These are phyloP conservation scores for Ptychochromis oligacanthus DNA, from an alignment of 2,113 vertebrate genomes.

Conservation along the genomic window DNA sequence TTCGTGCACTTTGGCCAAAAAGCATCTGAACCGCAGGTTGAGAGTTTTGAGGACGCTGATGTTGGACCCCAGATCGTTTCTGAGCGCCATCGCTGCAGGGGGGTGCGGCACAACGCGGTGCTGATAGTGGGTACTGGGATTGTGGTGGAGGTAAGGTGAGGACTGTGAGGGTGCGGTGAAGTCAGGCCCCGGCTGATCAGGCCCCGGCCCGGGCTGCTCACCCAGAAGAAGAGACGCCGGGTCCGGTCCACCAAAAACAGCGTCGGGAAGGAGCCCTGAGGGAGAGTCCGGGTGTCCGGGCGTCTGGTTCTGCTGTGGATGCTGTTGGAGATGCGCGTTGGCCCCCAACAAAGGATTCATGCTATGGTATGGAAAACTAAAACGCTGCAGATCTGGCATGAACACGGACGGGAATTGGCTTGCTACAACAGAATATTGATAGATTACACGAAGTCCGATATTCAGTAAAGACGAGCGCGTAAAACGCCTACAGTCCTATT, in stretches of 20 bases:
- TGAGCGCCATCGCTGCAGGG: conserved; percentile 91
- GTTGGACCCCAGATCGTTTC: conserved; percentile 97
- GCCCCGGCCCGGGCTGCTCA: conserved; percentile 63
- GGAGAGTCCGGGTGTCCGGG: conserved; percentile 80
- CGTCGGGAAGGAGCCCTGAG: conserved; percentile 75
- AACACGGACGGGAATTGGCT: conserved; percentile 71
- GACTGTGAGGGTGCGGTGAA: conserved; percentile 60
- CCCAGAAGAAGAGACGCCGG: conserved; percentile 67
- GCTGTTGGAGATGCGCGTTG: conserved; percentile 83
- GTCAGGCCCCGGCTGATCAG: conserved; percentile 64
- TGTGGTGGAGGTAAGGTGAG: conserved; percentile 56
- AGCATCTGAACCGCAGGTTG: conserved; percentile 94
- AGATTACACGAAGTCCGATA: background rate
- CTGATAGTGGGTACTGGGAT: conserved; percentile 48
- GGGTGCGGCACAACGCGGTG: conserved; percentile 73
- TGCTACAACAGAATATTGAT: conserved; percentile 44
- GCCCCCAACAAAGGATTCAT: conserved; percentile 93
- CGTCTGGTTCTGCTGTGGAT: conserved; percentile 79
- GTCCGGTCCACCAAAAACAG: conserved; percentile 70
- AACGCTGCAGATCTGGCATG: conserved; percentile 86
- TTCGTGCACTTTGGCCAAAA: conserved; percentile 96
- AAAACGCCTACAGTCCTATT: conserved; percentile 3
- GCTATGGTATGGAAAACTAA: conserved; percentile 82
- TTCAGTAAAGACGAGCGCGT: background rate
- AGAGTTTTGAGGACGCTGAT: conserved; percentile 96